phyloP scores from a whole-genome alignment of 2,888 invertebrate genomes.

The Brachypalpus laphriformis region DNA sequence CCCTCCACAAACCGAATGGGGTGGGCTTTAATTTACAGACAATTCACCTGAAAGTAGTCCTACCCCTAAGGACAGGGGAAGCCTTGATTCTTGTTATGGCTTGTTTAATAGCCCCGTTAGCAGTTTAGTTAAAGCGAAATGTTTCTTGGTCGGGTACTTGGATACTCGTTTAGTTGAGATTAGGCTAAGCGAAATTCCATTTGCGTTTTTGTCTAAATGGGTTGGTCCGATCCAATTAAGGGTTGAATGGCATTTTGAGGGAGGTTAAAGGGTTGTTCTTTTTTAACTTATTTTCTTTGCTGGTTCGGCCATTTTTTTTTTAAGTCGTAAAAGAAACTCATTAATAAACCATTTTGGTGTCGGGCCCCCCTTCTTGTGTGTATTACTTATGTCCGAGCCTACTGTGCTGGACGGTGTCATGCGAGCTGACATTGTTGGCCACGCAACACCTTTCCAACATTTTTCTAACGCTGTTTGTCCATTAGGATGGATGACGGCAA shows the following conservation, averaged over 20 bases:
- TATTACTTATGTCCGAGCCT: slow-evolving; percentile 53
- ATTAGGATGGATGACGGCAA: slow-evolving; percentile 65
- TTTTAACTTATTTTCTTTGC: slow-evolving; percentile 28
- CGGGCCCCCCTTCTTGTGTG: slow-evolving; percentile 42
- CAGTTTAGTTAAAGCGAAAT: slow-evolving; percentile 68
- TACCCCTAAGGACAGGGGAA: slow-evolving; percentile 1
- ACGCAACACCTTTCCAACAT: slow-evolving; percentile 54
- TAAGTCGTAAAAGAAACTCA: slow-evolving; percentile 59
- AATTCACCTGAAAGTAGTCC: slow-evolving; percentile 47
- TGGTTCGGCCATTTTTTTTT: slow-evolving; percentile 62
- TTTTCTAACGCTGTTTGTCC: slow-evolving; percentile 56
- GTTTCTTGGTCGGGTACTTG: slow-evolving; percentile 40
- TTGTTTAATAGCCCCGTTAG: slow-evolving; percentile 69
- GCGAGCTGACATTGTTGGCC: slow-evolving; percentile 54
- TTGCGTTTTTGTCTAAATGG: slow-evolving; percentile 66
- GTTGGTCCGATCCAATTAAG: slow-evolving; percentile 69
- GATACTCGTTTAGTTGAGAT: slow-evolving; percentile 57
- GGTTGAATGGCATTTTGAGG: slow-evolving; percentile 57
- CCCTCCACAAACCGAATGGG: slow-evolving; percentile 17
- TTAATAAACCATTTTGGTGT: slow-evolving; percentile 68
- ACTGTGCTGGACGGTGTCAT: slow-evolving; percentile 59
- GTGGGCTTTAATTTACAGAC: slow-evolving; percentile 40
- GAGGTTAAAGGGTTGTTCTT: slow-evolving; percentile 69
- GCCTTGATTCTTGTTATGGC: slow-evolving; percentile 60
- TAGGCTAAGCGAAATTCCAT: slow-evolving; percentile 62